Evolutionary conservation across 2,797 vertebrate species (phyloP).

Genomic region (Anolis apletophallus): DNA sequence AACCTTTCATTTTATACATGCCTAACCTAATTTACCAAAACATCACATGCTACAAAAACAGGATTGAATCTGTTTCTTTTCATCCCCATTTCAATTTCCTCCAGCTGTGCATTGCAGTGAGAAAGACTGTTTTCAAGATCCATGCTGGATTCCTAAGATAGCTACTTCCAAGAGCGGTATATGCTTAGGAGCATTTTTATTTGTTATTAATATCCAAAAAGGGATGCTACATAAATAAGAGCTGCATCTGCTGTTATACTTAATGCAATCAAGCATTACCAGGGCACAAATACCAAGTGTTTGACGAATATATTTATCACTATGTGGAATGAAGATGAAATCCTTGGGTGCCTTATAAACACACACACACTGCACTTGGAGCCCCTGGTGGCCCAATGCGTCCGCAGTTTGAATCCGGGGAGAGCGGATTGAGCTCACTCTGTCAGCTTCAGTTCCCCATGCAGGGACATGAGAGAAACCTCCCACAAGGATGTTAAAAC

Average conservation of each 20-base stretch:
- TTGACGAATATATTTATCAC: not conserved
- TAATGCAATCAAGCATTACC: slow-evolving; percentile 1
- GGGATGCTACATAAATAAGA: not conserved
- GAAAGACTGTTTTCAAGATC: not conserved
- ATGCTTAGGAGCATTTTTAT: not conserved
- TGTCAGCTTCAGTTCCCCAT: too few species aligned
- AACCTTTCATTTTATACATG: slow-evolving; percentile 32
- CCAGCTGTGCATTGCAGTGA: slow-evolving; percentile 13
- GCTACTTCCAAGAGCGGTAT: slow-evolving; percentile 26
- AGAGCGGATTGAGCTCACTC: too few species aligned
- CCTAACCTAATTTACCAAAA: slow-evolving; percentile 9
- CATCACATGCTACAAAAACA: not conserved
- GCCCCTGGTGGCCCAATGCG: too few species aligned
- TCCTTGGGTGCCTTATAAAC: not conserved
- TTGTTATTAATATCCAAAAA: not conserved
- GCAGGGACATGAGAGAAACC: too few species aligned
- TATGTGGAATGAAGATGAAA: slow-evolving; percentile 3
- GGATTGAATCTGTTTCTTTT: not conserved
- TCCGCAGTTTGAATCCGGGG: too few species aligned
- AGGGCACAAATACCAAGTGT: not conserved
- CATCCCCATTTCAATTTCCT: not conserved
- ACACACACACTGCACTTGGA: not conserved
- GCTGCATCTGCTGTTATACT: slow-evolving; percentile 3
- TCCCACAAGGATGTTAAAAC: too few species aligned
- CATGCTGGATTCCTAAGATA: not conserved